Conservation (phyloP, 2,113 vertebrate genomes). For the Macaca fascicularis region T2T-MFA8v1.1 NC_088377.1:140631001-140631500, state of each 20-base stretch:
- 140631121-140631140: not conserved
- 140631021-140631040: not conserved
- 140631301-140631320: constrained; percentile 98
- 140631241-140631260: constrained; percentile 89
- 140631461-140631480: not conserved
- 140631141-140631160: not conserved
- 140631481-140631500: not conserved
- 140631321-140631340: constrained; percentile 87
- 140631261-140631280: constrained; percentile 96
- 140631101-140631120: not conserved
- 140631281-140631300: constrained; percentile 92
- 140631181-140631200: not conserved
- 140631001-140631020: not conserved
- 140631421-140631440: not conserved
- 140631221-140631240: not conserved
- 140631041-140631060: not conserved
- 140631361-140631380: not conserved
- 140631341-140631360: not conserved
- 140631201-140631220: not conserved
- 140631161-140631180: not conserved
- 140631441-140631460: not conserved
- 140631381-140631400: not conserved
- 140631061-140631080: not conserved
- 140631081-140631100: not conserved
- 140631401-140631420: not conserved